phyloP scores from a whole-genome alignment of 1,140 invertebrate species.

The Hycleus phaleratus region DNA sequence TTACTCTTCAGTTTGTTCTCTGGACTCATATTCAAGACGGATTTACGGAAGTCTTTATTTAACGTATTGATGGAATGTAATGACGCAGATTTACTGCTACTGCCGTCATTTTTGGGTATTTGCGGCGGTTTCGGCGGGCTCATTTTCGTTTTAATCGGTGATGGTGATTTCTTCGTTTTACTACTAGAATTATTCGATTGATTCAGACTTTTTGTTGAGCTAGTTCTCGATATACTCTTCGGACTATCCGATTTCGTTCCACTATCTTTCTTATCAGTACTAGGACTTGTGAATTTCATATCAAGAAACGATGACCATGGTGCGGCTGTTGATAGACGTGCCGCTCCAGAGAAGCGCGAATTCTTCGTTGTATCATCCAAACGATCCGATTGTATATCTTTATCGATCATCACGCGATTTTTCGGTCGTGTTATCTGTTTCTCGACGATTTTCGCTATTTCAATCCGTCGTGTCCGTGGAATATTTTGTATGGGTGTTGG shows the following conservation, averaged over 20 bases:
- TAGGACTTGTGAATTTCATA: slow-evolving; percentile 43
- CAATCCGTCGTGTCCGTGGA: slow-evolving; percentile 55
- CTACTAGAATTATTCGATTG: slow-evolving; percentile 6
- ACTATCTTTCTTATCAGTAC: slow-evolving; percentile 19
- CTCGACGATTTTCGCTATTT: slow-evolving; percentile 61
- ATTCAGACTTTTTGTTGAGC: slow-evolving; percentile 34
- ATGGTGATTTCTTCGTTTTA: slow-evolving; percentile 25
- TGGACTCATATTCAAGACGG: slow-evolving; percentile 60
- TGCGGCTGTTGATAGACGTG: slow-evolving; percentile 45
- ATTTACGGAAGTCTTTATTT: slow-evolving; percentile 72
- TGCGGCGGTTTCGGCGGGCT: slow-evolving; percentile 45
- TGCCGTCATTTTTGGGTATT: slow-evolving; percentile 47
- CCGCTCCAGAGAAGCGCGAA: slow-evolving; percentile 50
- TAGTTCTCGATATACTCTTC: slow-evolving; percentile 40
- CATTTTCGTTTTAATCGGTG: slow-evolving; percentile 25
- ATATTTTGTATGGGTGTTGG: slow-evolving; percentile 61
- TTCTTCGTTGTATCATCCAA: slow-evolving; percentile 54
- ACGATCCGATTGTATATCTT: slow-evolving; percentile 61
- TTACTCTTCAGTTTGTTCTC: slow-evolving; percentile 40
- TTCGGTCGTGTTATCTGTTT: slow-evolving; percentile 53
- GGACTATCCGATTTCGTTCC: slow-evolving; percentile 23
- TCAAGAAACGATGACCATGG: slow-evolving; percentile 61
- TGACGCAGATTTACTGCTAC: slow-evolving; percentile 42
- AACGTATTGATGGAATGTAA: slow-evolving; percentile 43
- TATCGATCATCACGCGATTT: slow-evolving; percentile 45